Evolutionary conservation across 2,113 vertebrate species (phyloP), one percentile per base, ranked within the genome.

Genomic region (Lepus europaeus): DNA sequence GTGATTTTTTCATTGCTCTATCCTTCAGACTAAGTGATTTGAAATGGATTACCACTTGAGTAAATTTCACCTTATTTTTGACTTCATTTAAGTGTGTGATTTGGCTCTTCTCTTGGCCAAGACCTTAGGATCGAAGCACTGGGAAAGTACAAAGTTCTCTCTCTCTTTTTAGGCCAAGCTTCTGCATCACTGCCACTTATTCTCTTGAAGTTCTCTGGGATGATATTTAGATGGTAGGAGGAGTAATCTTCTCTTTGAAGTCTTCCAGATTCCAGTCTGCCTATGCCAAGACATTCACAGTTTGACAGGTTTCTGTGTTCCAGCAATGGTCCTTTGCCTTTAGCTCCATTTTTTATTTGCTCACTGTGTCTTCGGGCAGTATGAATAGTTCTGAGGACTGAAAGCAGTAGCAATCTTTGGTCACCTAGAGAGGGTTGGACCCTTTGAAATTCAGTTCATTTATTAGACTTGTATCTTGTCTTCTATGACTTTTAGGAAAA

Each of bases 371-470:
- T 93, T 94, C 9, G 90, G 25, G 6, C 29, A 86, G 0, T 70
- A 27, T 86, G 89, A 81, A 76, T 68, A 25, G 25, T 68, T 25
- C 20, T 59, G 25, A 73, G 79, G 9, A 27, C 85, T 94, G 66
- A 81, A 85, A 89, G 51, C 36, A 80, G 13, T 92, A 72, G 51
- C 59, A 59, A 9, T 81, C 51, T 89, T 66, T 61, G 7, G 59
- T 86, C 74, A 90, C 20, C 19, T 61, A 33, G 33, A 39, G 69
- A 87, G 87, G 70, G 14, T 45, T 82, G 20, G 6, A 87, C 13
- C n/a, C 10, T 93, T 29, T 81, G 49, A 31, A 95, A 83, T 93
- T 95, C 29, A 93, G 8, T 95, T 90, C 19, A 93, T 93, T 96
- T 94, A 86, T 85, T 94, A 85, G 45, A 45, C 1, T 86, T 87